A percentile compares a stretch with the other conserved stretches of the same genome.
Conservation (phyloP, 2,888 invertebrate species). For the Homarus gammarus region DNA sequence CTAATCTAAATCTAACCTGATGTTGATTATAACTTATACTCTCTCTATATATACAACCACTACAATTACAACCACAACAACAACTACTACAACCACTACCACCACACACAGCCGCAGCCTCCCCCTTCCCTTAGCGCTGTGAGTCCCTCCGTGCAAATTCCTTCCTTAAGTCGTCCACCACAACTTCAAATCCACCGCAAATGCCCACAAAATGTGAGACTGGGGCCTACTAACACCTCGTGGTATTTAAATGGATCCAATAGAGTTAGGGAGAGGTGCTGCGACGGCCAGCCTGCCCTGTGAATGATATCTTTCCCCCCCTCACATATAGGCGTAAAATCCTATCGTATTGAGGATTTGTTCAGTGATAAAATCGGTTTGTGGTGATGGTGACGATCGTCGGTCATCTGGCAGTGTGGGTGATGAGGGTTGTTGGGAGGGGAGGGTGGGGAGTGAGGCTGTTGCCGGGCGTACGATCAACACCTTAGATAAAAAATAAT, state of each 20-base stretch:
- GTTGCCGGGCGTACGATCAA: slow-evolving; percentile 36
- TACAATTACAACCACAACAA: too few relatives aligned
- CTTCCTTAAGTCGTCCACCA: neutral
- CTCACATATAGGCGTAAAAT: neutral
- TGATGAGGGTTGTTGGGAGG: neutral
- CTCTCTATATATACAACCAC: neutral
- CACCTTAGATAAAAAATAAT: too few relatives aligned
- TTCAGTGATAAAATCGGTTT: slow-evolving; percentile 47
- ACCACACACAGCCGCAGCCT: too few relatives aligned
- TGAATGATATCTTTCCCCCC: slow-evolving; percentile 10
- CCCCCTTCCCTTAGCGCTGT: too few relatives aligned
- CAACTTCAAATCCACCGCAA: neutral
- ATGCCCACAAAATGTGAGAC: slow-evolving; percentile 11
- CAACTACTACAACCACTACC: too few relatives aligned
- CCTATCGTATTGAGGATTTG: slow-evolving; percentile 35
- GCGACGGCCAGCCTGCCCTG: neutral
- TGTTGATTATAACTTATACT: too few relatives aligned
- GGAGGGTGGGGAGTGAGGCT: neutral
- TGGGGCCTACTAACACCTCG: neutral
- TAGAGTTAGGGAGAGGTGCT: neutral
- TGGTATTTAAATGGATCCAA: slow-evolving; percentile 12
- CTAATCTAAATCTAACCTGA: too few relatives aligned
- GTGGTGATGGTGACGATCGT: slow-evolving; percentile 20
- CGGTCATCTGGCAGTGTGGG: slow-evolving; percentile 43
- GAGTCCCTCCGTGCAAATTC: neutral